Conservation (phyloP, 2,797 vertebrate species). For the Gambusia yucatana region DNA sequence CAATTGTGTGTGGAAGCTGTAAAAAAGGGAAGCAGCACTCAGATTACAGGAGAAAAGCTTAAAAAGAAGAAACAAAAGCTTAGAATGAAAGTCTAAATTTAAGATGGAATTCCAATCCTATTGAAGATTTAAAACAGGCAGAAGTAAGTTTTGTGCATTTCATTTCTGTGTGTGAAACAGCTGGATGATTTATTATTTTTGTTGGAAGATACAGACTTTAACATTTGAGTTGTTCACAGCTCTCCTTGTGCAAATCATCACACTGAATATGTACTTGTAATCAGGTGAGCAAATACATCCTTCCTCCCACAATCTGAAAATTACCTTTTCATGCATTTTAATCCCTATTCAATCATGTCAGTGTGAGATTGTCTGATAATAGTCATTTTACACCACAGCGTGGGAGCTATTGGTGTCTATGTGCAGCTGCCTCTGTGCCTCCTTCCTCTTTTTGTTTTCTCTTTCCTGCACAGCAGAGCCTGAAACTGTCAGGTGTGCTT, state of each 20-base stretch:
- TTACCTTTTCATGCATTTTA: slow-evolving; percentile 37
- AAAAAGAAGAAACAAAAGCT: not conserved
- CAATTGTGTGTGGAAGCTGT: not conserved
- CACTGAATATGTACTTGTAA: slow-evolving; percentile 9
- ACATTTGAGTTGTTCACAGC: not conserved
- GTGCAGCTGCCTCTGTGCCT: slow-evolving; percentile 48
- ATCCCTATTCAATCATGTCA: slow-evolving; percentile 39
- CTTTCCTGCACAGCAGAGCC: slow-evolving; percentile 71
- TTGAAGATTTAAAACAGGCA: not conserved
- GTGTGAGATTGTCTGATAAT: slow-evolving; percentile 49
- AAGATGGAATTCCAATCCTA: not conserved
- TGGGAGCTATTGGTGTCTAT: slow-evolving; percentile 31
- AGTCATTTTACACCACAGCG: slow-evolving; percentile 43
- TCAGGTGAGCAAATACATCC: not conserved
- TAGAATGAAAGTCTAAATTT: not conserved
- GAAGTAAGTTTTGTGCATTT: not conserved
- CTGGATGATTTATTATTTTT: not conserved
- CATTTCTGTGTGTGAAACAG: not conserved
- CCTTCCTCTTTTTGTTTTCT: slow-evolving; percentile 1
- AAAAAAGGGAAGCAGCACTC: not conserved
- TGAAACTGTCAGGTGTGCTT: slow-evolving; percentile 61
- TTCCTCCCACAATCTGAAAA: slow-evolving; percentile 13
- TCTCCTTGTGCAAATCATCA: slow-evolving; percentile 1
- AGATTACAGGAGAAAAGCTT: not conserved
- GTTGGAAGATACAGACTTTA: not conserved